These are phyloP conservation scores for Matsumyia berberina DNA, from an alignment of 2,888 invertebrate genomes.

Conservation along the genomic window DNA sequence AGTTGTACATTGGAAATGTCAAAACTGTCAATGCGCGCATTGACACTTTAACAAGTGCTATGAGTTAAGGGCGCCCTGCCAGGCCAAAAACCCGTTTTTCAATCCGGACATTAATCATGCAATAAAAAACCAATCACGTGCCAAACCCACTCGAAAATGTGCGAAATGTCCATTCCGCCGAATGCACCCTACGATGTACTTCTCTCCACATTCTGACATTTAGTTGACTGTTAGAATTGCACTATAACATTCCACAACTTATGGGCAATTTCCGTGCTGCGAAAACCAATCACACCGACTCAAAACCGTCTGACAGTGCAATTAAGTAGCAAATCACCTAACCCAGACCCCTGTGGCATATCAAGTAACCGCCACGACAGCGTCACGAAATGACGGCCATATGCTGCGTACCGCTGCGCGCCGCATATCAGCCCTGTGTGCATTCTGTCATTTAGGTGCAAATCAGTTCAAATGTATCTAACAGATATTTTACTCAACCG, in stretches of 20 bases:
- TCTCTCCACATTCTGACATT: slow-evolving; percentile 46
- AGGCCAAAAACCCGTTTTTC: neutral
- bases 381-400: slow-evolving; percentile 48
- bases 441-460: slow-evolving; percentile 65
- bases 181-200: neutral
- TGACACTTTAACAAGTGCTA: neutral
- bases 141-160: slow-evolving; percentile 54
- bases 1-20: neutral
- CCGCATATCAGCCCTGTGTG: slow-evolving; percentile 26
- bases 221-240: slow-evolving; percentile 37
- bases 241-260: slow-evolving; percentile 34
- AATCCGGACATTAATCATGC: slow-evolving; percentile 19
- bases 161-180: slow-evolving; percentile 18
- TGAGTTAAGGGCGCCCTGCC: neutral
- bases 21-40: neutral
- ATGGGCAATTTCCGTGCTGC: slow-evolving; percentile 34
- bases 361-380: slow-evolving; percentile 41
- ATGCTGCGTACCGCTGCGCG: slow-evolving; percentile 13
- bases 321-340: slow-evolving; percentile 74
- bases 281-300: slow-evolving; percentile 56
- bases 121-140: slow-evolving; percentile 49
- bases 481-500: slow-evolving; percentile 52
- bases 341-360: slow-evolving; percentile 73
- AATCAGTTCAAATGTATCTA: slow-evolving; percentile 70
- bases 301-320: slow-evolving; percentile 66